A percentile compares a stretch with the other conserved stretches of the same genome.
Conservation (phyloP, 2,797 vertebrate genomes). For the Nannoperca obscura region DNA sequence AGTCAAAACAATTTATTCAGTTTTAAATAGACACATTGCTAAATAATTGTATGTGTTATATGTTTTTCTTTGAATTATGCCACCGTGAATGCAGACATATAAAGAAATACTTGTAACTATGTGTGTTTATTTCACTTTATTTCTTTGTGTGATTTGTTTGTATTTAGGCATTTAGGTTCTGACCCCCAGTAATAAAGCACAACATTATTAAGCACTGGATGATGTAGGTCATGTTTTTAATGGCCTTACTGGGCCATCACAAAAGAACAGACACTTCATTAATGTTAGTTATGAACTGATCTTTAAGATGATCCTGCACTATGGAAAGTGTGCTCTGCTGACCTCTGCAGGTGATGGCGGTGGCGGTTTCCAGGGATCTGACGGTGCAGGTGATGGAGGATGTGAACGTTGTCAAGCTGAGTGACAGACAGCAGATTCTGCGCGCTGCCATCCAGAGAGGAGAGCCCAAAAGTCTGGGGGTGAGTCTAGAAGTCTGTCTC, state of each 20-base stretch:
- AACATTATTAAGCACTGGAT: not conserved
- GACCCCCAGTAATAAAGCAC: not conserved
- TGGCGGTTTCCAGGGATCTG: slow-evolving; percentile 79
- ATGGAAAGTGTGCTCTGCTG: not conserved
- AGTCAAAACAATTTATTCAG: too few relatives aligned
- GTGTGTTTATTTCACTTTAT: not conserved
- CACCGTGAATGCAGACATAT: not conserved
- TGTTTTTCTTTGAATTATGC: not conserved
- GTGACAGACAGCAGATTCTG: slow-evolving; percentile 66
- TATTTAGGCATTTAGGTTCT: too few relatives aligned
- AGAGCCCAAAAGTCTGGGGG: slow-evolving; percentile 82
- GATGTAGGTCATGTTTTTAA: not conserved
- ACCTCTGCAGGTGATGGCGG: slow-evolving; percentile 75
- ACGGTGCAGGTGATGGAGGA: slow-evolving; percentile 75
- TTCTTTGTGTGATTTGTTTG: not conserved
- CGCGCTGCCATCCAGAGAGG: slow-evolving; percentile 71
- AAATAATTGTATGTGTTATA: not conserved
- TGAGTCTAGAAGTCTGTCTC: slow-evolving; percentile 52
- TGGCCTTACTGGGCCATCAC: not conserved
- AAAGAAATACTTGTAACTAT: too few relatives aligned
- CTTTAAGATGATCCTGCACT: not conserved
- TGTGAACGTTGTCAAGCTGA: slow-evolving; percentile 70
- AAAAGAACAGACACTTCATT: not conserved
- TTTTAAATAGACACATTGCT: too few relatives aligned
- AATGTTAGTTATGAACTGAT: not conserved